Evolutionary conservation across 2,888 invertebrate genomes (phyloP).

Genomic region (Nesidiocoris tenuis): DNA sequence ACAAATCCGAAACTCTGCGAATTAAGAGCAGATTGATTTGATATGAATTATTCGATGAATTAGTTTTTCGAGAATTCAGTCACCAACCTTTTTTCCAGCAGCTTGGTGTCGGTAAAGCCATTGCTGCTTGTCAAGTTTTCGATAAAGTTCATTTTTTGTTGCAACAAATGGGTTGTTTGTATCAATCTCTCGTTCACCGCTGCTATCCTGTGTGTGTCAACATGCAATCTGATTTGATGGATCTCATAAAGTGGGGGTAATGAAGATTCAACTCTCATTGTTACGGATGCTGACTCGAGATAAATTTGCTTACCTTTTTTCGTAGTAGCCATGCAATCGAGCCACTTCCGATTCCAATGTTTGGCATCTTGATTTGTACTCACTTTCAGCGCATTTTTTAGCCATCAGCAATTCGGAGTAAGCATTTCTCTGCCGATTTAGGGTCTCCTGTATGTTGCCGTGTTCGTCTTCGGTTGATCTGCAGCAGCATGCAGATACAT

Average conservation of each 20-base stretch:
- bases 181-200: conserved; percentile 12
- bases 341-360: conserved; percentile 27
- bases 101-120: not conserved
- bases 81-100: conserved; percentile 19
- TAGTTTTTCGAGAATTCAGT: too few relatives aligned
- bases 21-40: too few relatives aligned
- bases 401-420: conserved; percentile 23
- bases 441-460: not conserved
- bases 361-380: conserved; percentile 34
- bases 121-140: conserved; percentile 13
- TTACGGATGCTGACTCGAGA: too few relatives aligned
- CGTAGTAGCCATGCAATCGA: conserved; percentile 24
- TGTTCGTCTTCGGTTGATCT: not conserved
- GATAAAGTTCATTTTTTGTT: conserved; percentile 27
- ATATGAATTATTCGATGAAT: too few relatives aligned
- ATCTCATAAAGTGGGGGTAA: too few relatives aligned
- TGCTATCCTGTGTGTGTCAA: conserved; percentile 16
- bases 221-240: too few relatives aligned
- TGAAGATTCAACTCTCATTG: too few relatives aligned
- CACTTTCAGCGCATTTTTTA: conserved; percentile 33
- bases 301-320: conserved; percentile 19
- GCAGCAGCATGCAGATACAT: not conserved
- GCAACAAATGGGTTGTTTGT: conserved; percentile 19
- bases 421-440: conserved; percentile 27
- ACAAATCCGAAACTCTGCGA: conserved; percentile 17